phyloP scores from a whole-genome alignment of 2,888 invertebrate genomes.

The Tiliacea aurago region DNA sequence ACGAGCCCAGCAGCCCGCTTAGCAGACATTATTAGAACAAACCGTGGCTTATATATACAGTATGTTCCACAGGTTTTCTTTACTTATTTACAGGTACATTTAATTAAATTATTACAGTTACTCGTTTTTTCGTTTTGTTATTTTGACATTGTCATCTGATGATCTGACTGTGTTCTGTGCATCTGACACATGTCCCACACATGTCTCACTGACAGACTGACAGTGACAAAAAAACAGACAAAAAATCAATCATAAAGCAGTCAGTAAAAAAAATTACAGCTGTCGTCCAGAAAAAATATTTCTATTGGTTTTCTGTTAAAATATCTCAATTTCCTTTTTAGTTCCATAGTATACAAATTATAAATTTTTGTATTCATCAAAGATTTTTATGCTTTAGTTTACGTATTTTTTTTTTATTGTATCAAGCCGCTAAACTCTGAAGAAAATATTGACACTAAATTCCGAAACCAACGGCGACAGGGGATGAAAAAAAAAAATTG shows the following conservation, averaged over 20 bases:
- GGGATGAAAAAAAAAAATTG: conserved; percentile 66
- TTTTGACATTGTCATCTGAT: not conserved
- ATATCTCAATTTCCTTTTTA: not conserved
- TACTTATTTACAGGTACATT: not conserved
- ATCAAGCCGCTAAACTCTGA: conserved; percentile 12
- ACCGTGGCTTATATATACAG: not conserved
- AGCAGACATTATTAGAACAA: conserved; percentile 73
- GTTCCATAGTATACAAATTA: not conserved
- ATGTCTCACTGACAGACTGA: conserved; percentile 3
- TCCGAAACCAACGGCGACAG: conserved; percentile 40
- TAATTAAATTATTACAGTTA: conserved; percentile 17
- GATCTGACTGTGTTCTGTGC: no score
- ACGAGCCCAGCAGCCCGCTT: conserved; percentile 95
- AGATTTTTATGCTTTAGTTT: not conserved
- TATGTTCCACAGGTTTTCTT: not conserved
- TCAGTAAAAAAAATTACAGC: not conserved
- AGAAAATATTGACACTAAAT: conserved; percentile 42
- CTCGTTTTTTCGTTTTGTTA: no score
- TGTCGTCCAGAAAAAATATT: conserved; percentile 17
- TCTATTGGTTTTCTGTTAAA: not conserved
- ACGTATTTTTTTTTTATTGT: not conserved
- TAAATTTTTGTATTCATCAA: not conserved
- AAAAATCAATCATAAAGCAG: no score
- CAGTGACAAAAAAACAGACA: not conserved
- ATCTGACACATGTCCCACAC: no score